A percentile compares a stretch with the other conserved stretches of the same genome.
These are phyloP conservation scores for Pelodiscus sinensis DNA, from an alignment of 2,113 vertebrate genomes.

Conservation along the genomic window DNA sequence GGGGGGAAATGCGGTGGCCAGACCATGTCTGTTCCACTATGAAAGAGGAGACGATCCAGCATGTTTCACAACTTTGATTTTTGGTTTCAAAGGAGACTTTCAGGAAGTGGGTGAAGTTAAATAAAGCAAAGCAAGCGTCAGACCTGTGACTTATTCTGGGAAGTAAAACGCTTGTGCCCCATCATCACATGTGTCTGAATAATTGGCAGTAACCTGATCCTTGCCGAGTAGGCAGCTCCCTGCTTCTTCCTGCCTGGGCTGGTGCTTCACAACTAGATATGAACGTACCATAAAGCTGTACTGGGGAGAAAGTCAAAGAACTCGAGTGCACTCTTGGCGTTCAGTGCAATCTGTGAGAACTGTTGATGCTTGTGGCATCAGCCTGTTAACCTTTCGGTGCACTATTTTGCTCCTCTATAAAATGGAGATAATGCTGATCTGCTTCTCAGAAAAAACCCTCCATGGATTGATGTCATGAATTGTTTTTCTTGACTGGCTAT, in stretches of 20 bases:
- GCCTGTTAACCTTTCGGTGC: neutral
- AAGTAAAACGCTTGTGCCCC: constrained; percentile 24
- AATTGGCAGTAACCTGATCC: neutral
- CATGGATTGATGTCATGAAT: neutral
- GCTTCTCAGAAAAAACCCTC: neutral
- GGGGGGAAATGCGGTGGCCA: neutral
- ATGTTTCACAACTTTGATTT: neutral
- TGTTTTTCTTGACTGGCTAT: neutral
- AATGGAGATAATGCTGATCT: too few relatives aligned
- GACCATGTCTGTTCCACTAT: neutral
- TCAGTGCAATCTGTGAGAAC: neutral
- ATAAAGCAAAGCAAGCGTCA: neutral
- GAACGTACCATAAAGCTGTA: rapidly evolving
- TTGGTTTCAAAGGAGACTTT: neutral
- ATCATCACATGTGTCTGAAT: constrained; percentile 1
- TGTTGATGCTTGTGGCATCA: neutral
- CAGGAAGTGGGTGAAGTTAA: constrained; percentile 43
- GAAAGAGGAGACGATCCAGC: neutral
- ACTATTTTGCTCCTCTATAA: neutral
- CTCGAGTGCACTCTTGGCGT: neutral
- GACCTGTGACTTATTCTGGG: constrained; percentile 23
- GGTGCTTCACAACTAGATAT: rapidly evolving
- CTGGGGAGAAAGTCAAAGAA: neutral
- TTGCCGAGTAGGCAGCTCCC: neutral
- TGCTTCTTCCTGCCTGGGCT: neutral